Evolutionary conservation across 2,113 vertebrate species (phyloP).

Genomic region (Probosciger aterrimus): DNA sequence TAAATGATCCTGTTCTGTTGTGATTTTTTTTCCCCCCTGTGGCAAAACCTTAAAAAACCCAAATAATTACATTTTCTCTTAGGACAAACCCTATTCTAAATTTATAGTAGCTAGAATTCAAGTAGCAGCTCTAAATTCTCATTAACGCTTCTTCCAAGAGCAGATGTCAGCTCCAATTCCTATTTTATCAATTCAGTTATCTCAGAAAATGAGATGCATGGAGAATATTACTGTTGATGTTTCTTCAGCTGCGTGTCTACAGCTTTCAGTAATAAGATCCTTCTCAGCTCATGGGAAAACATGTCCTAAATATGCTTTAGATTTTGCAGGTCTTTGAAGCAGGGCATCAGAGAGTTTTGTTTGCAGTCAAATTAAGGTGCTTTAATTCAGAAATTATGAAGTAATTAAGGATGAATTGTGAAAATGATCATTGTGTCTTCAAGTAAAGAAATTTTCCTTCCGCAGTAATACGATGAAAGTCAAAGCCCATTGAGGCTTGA

Average conservation of each 20-base stretch:
- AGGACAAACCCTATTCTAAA: background rate
- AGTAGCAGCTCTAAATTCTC: background rate
- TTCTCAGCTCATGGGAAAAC: background rate
- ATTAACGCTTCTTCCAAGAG: background rate
- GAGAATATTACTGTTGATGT: slow-evolving; percentile 4
- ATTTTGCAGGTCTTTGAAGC: background rate
- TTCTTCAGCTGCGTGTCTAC: background rate
- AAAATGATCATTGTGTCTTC: slow-evolving; percentile 33
- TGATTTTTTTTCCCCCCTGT: background rate
- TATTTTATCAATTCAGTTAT: slow-evolving; percentile 36
- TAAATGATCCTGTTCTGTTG: background rate
- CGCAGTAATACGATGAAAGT: background rate
- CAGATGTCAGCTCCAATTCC: slow-evolving; percentile 26
- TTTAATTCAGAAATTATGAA: slow-evolving; percentile 12
- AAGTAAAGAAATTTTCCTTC: slow-evolving; percentile 30
- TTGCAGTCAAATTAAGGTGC: slow-evolving; percentile 25
- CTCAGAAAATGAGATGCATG: background rate
- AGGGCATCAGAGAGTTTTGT: slow-evolving; percentile 19
- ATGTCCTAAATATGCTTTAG: background rate
- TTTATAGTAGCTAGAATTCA: background rate
- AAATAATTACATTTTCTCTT: background rate
- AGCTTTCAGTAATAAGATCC: background rate
- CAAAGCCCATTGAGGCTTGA: background rate
- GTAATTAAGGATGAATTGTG: slow-evolving; percentile 20
- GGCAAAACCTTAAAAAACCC: background rate